Evolutionary conservation across 1,140 invertebrate genomes (phyloP).

Genomic region (Bombus cullumanus): DNA sequence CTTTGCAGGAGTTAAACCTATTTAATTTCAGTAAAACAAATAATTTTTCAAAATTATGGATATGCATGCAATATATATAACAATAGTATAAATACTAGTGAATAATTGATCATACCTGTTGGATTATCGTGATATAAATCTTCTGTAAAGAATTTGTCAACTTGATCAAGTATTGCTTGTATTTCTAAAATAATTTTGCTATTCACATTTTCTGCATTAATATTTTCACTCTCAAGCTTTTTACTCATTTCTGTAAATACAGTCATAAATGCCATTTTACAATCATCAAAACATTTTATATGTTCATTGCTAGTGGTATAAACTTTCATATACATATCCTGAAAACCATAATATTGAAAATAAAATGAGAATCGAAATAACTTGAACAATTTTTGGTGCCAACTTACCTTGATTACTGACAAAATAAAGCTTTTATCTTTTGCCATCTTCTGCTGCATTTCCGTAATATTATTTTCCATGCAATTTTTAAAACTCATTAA

Average conservation of each 20-base stretch:
- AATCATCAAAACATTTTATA: conserved; percentile 64
- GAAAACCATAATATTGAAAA: conserved; percentile 13
- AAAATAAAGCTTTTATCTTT: conserved; percentile 57
- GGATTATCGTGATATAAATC: conserved; percentile 83
- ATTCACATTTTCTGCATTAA: conserved; percentile 67
- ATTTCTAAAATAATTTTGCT: conserved; percentile 70
- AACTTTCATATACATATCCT: conserved; percentile 72
- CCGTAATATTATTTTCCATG: conserved; percentile 55
- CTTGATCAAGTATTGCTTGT: conserved; percentile 73
- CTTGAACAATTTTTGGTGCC: neutral
- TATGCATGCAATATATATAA: neutral
- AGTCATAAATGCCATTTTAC: conserved; percentile 57
- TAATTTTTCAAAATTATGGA: conserved; percentile 64
- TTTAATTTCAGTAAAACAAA: conserved; percentile 74
- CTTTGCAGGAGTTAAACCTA: conserved; percentile 86
- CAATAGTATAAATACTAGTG: neutral
- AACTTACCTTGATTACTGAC: conserved; percentile 45
- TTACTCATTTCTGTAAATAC: conserved; percentile 63
- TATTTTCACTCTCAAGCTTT: conserved; percentile 69
- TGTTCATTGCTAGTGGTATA: conserved; percentile 65
- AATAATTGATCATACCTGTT: conserved; percentile 78
- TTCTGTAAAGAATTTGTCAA: conserved; percentile 83
- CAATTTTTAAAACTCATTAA: conserved; percentile 67
- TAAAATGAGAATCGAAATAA: neutral
- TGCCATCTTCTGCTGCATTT: conserved; percentile 67